phyloP scores from a whole-genome alignment of 2,888 invertebrate species.

The Dynastes grantii region DNA sequence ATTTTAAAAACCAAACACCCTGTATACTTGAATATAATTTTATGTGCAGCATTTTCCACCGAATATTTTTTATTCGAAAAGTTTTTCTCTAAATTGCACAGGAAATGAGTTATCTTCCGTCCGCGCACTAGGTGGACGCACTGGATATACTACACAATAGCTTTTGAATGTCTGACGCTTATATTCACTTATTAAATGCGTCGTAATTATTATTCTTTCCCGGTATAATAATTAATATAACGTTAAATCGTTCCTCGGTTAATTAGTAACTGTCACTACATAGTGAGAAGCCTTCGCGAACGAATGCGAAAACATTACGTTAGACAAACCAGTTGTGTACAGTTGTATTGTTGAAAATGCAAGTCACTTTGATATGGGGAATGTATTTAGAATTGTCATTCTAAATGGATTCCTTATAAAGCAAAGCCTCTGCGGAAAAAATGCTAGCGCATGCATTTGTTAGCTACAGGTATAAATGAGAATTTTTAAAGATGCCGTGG shows the following conservation, averaged over 20 bases:
- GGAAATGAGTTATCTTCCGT: too few relatives aligned
- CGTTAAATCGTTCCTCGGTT: conserved; percentile 4
- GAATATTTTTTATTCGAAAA: too few relatives aligned
- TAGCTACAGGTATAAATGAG: too few relatives aligned
- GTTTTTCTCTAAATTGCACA: too few relatives aligned
- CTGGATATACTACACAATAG: too few relatives aligned
- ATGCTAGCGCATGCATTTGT: too few relatives aligned
- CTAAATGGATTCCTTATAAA: conserved; percentile 13
- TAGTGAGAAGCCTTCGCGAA: conserved; percentile 1
- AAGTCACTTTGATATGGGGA: conserved; percentile 18
- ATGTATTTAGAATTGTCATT: conserved; percentile 23
- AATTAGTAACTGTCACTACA: conserved; percentile 22
- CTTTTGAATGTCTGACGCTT: neutral
- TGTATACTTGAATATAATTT: too few relatives aligned
- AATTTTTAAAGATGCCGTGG: too few relatives aligned
- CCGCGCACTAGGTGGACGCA: too few relatives aligned
- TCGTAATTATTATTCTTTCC: neutral
- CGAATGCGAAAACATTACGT: conserved; percentile 18
- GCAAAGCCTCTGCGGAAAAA: neutral
- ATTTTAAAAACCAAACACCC: too few relatives aligned
- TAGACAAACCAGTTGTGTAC: conserved; percentile 12
- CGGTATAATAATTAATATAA: conserved; percentile 10
- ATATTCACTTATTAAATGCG: conserved; percentile 12
- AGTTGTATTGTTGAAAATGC: conserved; percentile 12
- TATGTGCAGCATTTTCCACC: too few relatives aligned